Percentiles rank a stretch among this genome's conserved stretches.
phyloP scores from a whole-genome alignment of 2,888 invertebrate species.

The Andrena bicolor region DNA sequence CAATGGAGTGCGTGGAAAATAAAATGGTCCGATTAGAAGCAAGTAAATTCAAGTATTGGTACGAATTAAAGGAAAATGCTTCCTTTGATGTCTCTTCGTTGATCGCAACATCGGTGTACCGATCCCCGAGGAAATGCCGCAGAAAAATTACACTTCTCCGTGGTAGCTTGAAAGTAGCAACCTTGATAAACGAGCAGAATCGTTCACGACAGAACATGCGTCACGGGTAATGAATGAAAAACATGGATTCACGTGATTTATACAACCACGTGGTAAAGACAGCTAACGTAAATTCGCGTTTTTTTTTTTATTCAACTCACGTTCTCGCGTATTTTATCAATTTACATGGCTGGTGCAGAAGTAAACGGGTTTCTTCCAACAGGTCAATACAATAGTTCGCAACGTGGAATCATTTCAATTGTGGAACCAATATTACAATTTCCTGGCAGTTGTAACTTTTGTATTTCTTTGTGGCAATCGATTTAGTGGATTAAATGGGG shows the following conservation, averaged over 20 bases:
- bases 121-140: neutral
- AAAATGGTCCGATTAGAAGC: no score
- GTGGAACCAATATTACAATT: no score
- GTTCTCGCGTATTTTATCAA: constrained; percentile 8
- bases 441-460: no score
- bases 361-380: neutral
- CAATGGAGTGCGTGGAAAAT: neutral
- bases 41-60: no score
- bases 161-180: constrained; percentile 12
- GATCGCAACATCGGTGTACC: no score
- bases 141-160: neutral
- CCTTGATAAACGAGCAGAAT: constrained; percentile 50
- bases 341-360: neutral
- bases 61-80: no score
- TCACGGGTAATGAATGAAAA: constrained; percentile 40
- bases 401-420: no score
- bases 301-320: constrained; percentile 10
- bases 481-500: constrained; percentile 19
- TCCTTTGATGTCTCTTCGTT: no score
- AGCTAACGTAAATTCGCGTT: constrained; percentile 17
- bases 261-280: constrained; percentile 23
- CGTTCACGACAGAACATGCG: constrained; percentile 23
- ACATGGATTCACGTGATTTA: constrained; percentile 32
- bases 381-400: neutral
- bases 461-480: no score